Evolutionary conservation across 2,113 vertebrate species (phyloP).

Genomic region (Fregata magnificens): DNA sequence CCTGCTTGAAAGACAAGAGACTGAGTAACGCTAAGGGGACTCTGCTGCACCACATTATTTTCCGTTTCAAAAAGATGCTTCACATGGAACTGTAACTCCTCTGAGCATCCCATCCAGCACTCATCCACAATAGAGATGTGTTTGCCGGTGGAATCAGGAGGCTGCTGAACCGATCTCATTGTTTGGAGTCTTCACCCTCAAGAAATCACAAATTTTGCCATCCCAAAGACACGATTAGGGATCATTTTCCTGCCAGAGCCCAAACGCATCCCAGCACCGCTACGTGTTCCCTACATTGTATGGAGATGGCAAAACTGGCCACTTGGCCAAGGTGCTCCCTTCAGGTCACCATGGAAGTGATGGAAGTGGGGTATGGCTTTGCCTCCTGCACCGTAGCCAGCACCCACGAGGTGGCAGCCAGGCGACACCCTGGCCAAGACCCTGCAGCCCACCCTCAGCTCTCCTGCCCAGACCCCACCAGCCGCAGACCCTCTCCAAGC

Average conservation of each 20-base stretch:
- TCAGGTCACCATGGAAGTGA: not conserved
- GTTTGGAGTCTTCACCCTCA: not conserved
- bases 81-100: not conserved
- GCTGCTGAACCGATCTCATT: not conserved
- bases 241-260: not conserved
- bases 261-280: not conserved
- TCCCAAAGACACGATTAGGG: not conserved
- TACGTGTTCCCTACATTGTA: accelerated
- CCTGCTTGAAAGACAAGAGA: not conserved
- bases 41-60: not conserved
- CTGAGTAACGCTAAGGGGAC: not conserved
- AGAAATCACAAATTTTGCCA: not conserved
- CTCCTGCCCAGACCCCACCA: not conserved
- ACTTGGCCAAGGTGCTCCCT: not conserved
- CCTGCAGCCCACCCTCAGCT: not conserved
- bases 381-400: not conserved
- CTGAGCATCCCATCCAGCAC: not conserved
- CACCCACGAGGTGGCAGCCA: slow-evolving; percentile 60
- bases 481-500: not conserved
- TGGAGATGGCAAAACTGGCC: not conserved
- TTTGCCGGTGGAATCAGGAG: not conserved
- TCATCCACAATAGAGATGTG: not conserved
- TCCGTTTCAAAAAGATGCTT: not conserved
- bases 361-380: not conserved
- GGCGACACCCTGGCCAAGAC: not conserved